Evolutionary conservation across 23 tunicate genomes (phyloP), one percentile per base, ranked within the genome.

Genomic region (Styela plicata): DNA sequence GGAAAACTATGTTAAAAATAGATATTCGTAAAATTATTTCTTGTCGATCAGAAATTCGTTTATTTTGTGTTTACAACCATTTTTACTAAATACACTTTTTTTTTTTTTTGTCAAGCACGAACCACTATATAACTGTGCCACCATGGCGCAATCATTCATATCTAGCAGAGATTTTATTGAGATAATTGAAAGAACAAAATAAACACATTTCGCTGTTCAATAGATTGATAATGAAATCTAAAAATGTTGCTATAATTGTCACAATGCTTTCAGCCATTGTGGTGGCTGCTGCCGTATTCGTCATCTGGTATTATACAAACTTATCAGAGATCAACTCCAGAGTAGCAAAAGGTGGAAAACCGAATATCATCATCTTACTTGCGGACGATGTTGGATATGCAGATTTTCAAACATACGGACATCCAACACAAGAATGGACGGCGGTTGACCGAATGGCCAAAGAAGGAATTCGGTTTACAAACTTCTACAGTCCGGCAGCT

Each of bases 391-490:
- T 44, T 13, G 57, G 92, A 17, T 88, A 88, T 77, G 92, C 87
- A 10, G 94, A 89, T 31, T 69, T 85, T 27, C 85, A 85, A 19
- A 29, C 36, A 63, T 89, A 89, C 65, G 94, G 94, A 31, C 89
- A 89, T 34, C 89, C 94, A 23, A 85, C 82, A 2, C 89, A 85
- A 64, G 89, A 85, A 33, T 36, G 52, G 36, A 78, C 79, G 10
- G 82, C 85, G n/a, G 62, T 89, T 69, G 94, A 89, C 71, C 34
- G 78, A 2, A 31, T 89, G 64, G 94, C 85, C 3, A 70, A 57
- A 3, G 85, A 89, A 73, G 94, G 94, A n/a, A 61, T 79, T 66
- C 63, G 70, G 32, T 89, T 89, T 36, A 85, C 89, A 21, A 84
- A 89, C n/a, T 89, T 83, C 82, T 85, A 89, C 63, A 33, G 89